Evolutionary conservation across 2,888 invertebrate genomes (phyloP), one percentile per base, ranked within the genome.

Genomic region (Epinotia ramella): DNA sequence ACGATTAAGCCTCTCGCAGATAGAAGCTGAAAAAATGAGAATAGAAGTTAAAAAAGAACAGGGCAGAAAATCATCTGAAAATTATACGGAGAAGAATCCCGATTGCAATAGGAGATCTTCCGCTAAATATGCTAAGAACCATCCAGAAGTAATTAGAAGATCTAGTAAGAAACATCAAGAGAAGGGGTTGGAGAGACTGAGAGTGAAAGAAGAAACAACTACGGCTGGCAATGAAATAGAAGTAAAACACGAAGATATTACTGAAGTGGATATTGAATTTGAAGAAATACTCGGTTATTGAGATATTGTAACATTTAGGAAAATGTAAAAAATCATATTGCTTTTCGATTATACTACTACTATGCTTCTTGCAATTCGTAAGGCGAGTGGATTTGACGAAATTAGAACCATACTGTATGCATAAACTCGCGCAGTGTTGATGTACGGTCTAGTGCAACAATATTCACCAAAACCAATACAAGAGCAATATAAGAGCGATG

Each of bases 201-300:
- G 12, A 28, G 9, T 65, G 13, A 49, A 65, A 16, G 24, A 20
- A 1, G 49, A 65, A n/a, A 16, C 13, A 6, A 53, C n/a, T 6
- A n/a, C 49, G 16, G 49, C n/a, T n/a, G 3, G 16, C 16, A 0
- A n/a, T 53, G 49, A 53, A n/a, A 53, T 53, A 53, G 13, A 53
- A 53, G n/a, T n/a, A n/a, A 7, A 33, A 33, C 33, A 33, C 7
- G 18, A n/a, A 1, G 49, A 65, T 16, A 2, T 33, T 6, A 16
- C 13, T 4, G 49, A 66, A 53, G 2, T 53, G 2, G 12, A 33
- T 11, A n/a, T 53, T 9, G 66, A 66, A 33, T 28, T 33, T 53
- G 66, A 66, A 49, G 24, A 16, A 28, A 68, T 65, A 24, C 46
- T 65, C 9, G 65, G 65, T 65, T 24, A 24, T 24, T 65, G n/a